Evolutionary conservation across 64 coral and sea anemone genomes (phyloP).

Genomic region (Pocillopora damicornis): DNA sequence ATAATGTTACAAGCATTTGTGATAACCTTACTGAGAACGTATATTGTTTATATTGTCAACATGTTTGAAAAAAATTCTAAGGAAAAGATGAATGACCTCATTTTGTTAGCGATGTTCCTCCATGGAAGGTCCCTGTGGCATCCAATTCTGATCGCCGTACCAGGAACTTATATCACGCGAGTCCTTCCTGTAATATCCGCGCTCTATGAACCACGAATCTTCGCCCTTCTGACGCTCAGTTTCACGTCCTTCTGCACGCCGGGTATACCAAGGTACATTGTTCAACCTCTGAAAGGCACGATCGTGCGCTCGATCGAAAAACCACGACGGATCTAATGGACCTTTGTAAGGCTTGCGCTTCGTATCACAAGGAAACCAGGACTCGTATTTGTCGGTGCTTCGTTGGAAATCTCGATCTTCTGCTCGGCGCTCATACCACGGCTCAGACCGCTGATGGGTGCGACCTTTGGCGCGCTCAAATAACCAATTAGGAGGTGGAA

Average conservation of each 20-base stretch:
- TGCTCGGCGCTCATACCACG: slow-evolving; percentile 52
- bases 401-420: slow-evolving; percentile 12
- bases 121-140: slow-evolving; percentile 27
- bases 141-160: slow-evolving; percentile 14
- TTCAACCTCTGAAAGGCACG: slow-evolving; percentile 49
- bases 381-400: not conserved
- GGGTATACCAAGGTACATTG: slow-evolving; percentile 30
- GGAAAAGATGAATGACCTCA: not conserved
- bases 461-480: slow-evolving; percentile 28
- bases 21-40: not conserved
- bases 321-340: slow-evolving; percentile 14
- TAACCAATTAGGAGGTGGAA: slow-evolving; percentile 28
- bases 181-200: not conserved
- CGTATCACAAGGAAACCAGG: slow-evolving; percentile 26
- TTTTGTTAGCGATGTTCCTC: slow-evolving; percentile 10
- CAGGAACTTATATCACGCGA: not conserved
- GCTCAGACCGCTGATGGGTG: slow-evolving; percentile 16
- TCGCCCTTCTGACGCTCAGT: not conserved
- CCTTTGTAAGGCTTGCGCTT: slow-evolving; percentile 1
- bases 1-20: no score
- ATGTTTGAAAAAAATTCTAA: not conserved
- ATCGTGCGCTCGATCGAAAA: slow-evolving; percentile 50
- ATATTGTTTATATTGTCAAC: not conserved
- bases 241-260: slow-evolving; percentile 29
- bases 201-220: slow-evolving; percentile 34